Evolutionary conservation across 2,113 vertebrate species (phyloP).

Genomic region (Crotalus tigris): DNA sequence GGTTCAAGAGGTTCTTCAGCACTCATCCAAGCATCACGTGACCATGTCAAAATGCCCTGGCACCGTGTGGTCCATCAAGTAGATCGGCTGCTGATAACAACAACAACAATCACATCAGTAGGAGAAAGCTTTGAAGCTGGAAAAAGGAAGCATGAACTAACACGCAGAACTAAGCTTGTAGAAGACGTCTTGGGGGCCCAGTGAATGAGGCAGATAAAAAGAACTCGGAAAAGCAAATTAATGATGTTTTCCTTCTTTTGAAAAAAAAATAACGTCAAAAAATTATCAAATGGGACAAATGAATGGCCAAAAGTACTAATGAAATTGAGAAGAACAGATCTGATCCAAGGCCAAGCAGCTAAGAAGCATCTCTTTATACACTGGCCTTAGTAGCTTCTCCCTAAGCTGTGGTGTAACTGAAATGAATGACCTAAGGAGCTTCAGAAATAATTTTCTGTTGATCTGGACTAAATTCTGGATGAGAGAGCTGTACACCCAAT

Average conservation of each 20-base stretch:
- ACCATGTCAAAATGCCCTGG: not conserved
- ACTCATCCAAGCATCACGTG: not conserved
- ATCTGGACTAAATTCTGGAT: conserved; percentile 76
- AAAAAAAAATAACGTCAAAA: not conserved
- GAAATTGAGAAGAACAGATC: not conserved
- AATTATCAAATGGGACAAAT: not conserved
- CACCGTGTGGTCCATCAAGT: not conserved
- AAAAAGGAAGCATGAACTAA: not conserved
- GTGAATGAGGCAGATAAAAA: conserved; percentile 14
- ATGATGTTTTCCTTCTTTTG: not conserved
- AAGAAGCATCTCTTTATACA: not conserved
- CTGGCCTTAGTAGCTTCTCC: not conserved
- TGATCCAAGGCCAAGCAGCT: rapidly evolving
- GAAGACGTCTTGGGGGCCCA: not conserved
- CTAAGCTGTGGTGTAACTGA: conserved; percentile 56
- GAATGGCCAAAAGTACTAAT: rapidly evolving
- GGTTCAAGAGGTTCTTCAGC: not conserved
- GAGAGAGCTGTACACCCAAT: conserved; percentile 75
- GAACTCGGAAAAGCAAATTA: not conserved
- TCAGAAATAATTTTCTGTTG: conserved; percentile 79
- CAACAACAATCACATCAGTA: not conserved
- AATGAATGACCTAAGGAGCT: conserved; percentile 72
- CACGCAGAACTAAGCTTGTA: not conserved
- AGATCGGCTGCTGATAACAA: not conserved
- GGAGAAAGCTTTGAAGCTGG: not conserved